Conservation (phyloP, 2,797 vertebrate species). For the Sternotherus odoratus region DNA sequence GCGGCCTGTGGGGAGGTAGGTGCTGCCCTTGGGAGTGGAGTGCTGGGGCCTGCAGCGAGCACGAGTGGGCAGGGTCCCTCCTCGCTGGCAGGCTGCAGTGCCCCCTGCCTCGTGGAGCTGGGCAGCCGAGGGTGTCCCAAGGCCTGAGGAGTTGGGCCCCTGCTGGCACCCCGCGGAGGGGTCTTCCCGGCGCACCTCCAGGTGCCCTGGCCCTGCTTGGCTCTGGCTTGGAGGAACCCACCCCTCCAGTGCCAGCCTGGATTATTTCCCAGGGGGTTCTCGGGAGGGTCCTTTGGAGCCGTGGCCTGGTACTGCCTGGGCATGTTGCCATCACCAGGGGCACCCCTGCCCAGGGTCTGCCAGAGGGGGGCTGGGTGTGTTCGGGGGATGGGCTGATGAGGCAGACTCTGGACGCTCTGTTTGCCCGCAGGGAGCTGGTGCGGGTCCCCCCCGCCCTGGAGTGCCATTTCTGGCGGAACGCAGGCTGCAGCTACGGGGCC, state of each 20-base stretch:
- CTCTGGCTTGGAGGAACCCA: neutral
- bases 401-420: neutral
- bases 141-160: too few species aligned
- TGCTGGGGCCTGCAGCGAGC: too few species aligned
- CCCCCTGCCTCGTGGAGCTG: neutral
- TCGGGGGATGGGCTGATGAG: too few species aligned
- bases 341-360: neutral
- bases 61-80: too few species aligned
- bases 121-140: neutral
- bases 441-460: neutral
- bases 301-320: neutral
- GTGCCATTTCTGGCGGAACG: constrained; percentile 79
- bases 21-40: fast-evolving
- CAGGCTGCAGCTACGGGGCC: constrained; percentile 74
- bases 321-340: neutral
- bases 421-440: neutral
- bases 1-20: neutral
- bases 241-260: neutral
- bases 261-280: neutral
- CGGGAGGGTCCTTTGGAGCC: neutral
- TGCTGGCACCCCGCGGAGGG: neutral
- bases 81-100: too few species aligned
- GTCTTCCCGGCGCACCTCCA: neutral
- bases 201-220: neutral
- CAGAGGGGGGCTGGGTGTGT: neutral